Conservation (phyloP, 2,797 vertebrate genomes). For the Graptemys geographica region DNA sequence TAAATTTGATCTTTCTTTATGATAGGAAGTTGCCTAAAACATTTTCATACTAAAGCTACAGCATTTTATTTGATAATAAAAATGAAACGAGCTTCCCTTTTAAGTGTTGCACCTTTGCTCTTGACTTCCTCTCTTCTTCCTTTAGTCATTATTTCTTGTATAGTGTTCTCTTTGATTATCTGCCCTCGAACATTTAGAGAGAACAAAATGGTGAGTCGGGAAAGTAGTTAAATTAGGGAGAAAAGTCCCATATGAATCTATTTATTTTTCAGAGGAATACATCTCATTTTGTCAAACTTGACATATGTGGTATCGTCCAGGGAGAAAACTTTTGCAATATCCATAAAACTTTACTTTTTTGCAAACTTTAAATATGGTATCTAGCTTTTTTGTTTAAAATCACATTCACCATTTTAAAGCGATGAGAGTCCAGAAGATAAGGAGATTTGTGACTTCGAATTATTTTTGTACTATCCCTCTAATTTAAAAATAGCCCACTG, state of each 20-base stretch:
- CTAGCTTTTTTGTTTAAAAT: background rate
- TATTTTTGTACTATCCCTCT: background rate
- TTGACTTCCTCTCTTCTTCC: constrained; percentile 19
- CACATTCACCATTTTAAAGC: background rate
- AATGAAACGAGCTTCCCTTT: constrained; percentile 47
- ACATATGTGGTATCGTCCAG: background rate
- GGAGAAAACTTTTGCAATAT: background rate
- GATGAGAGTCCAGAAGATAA: background rate
- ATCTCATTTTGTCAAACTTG: background rate
- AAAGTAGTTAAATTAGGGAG: constrained; percentile 2
- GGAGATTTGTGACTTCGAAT: background rate
- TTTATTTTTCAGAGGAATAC: background rate
- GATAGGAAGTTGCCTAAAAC: constrained; percentile 28
- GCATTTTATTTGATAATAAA: constrained; percentile 57
- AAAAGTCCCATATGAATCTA: background rate
- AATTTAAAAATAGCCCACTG: background rate
- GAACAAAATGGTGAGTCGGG: constrained; percentile 36
- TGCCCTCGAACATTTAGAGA: constrained; percentile 21
- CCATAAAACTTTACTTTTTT: background rate
- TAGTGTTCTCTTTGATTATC: background rate
- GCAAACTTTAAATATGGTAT: background rate
- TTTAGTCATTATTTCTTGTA: constrained; percentile 35
- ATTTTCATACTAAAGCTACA: background rate
- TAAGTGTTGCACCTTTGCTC: constrained; percentile 47
- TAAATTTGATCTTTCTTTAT: constrained; percentile 53